Base-by-base conservation (phyloP, 2,888 invertebrate species). In the Lobophora halterata region DNA sequence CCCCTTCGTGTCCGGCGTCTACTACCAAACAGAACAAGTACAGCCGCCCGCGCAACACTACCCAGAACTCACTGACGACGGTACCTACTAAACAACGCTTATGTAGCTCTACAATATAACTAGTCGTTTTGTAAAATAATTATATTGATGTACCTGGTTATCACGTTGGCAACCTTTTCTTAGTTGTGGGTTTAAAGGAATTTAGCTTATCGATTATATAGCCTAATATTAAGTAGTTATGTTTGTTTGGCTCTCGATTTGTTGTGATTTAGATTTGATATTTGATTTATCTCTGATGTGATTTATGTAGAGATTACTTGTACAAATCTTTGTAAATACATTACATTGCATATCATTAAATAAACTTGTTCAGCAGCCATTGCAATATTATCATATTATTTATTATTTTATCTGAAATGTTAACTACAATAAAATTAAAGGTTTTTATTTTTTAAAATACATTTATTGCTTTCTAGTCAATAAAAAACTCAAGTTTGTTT, bases 11-110 rank as follows among this genome's bases (percentile, higher is more conserved):
- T 90, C 90, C 36, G 90, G 90, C 4, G 90, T 90, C 18, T 83
- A 90, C 51, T 88, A 90, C 48, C 88, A 89, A 49, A 90, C 91
- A 39, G 90, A 91, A 60, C 88, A 89, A 3, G 90, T 92, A 3
- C 93, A 93, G 65, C 92, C 91, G 1, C 90, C 89, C 43, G 78
- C 92, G 1, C 89, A 90, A 46, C 90, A 91, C 47, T 81, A 80
- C 50, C 75, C 77, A 5, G 83, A 86, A 20, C 76, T 79, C 33
- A 73, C 79, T 2, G 76, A 75, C 28, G 79, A 80, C 36, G 76
- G 73, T 47, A 81, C 82, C 11, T 82, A 82, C 49, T 82, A 74
- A 61, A 17, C 8, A 37, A 14, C 24, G 17, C 23, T 33, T 38
- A 16, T 28, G 6, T 21, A 14, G 12, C n/a, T n/a, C n/a, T n/a